phyloP scores from a whole-genome alignment of 1,140 invertebrate species.

The Drosophila eugracilis region DNA sequence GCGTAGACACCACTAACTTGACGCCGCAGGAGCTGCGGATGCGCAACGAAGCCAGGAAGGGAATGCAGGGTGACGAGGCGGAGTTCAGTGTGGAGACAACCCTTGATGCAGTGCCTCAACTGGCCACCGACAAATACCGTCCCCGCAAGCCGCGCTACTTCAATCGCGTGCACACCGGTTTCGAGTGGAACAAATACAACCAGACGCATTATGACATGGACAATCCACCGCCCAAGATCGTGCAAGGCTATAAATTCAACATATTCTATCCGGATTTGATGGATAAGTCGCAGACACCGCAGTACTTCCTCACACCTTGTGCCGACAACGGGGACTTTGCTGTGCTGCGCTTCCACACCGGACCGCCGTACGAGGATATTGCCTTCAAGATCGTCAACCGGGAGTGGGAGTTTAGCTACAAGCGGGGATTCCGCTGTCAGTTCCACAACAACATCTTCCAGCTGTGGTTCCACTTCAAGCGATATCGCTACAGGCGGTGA shows the following conservation, averaged over 20 bases:
- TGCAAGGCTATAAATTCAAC: constrained; percentile 99
- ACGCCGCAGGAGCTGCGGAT: constrained; percentile 88
- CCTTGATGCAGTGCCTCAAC: constrained; percentile 93
- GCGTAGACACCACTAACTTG: constrained; percentile 28
- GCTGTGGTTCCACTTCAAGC: constrained; percentile 99
- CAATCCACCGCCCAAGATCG: constrained; percentile 99
- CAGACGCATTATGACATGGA: constrained; percentile 99
- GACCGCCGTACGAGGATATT: constrained; percentile 99
- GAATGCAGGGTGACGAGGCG: constrained; percentile 95
- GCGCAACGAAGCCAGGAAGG: constrained; percentile 93
- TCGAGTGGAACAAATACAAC: constrained; percentile 99
- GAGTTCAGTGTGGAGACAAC: constrained; percentile 96
- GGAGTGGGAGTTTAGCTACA: constrained; percentile 99
- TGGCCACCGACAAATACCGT: constrained; percentile 99
- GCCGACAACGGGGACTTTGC: constrained; percentile 98
- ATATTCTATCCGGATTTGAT: constrained; percentile 99
- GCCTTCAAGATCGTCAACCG: constrained; percentile 99
- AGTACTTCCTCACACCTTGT: constrained; percentile 96
- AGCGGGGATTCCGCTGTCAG: constrained; percentile 98
- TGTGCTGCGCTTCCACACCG: constrained; percentile 96
- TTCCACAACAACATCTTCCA: constrained; percentile 99
- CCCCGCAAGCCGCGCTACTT: constrained; percentile 99
- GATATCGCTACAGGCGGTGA: constrained; percentile 97
- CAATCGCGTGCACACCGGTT: constrained; percentile 97
- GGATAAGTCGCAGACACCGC: constrained; percentile 96